phyloP scores from a whole-genome alignment of 2,113 vertebrate species.

The Rhea pennata region DNA sequence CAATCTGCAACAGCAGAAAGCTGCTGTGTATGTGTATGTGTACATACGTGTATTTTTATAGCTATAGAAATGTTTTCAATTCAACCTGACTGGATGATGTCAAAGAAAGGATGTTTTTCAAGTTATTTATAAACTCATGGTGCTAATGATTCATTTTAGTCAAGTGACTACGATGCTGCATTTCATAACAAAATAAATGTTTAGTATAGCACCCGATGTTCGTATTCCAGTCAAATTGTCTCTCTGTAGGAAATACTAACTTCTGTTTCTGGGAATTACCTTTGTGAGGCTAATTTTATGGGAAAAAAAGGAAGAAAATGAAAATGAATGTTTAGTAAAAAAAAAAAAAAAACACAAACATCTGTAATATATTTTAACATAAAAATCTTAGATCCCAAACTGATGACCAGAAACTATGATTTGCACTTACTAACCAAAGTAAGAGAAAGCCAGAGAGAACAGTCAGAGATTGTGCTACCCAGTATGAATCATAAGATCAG shows the following conservation, averaged over 20 bases:
- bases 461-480: neutral
- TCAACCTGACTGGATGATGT: neutral
- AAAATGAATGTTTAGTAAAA: neutral
- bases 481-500: neutral
- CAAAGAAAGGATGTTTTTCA: conserved; percentile 23
- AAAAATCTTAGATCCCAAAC: neutral
- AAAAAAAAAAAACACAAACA: accelerated
- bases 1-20: conserved; percentile 10
- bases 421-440: neutral
- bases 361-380: neutral
- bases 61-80: conserved; percentile 13
- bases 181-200: conserved; percentile 19
- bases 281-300: neutral
- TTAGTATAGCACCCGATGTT: neutral
- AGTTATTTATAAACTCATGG: conserved; percentile 5
- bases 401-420: neutral
- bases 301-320: neutral
- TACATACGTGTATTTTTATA: conserved; percentile 17
- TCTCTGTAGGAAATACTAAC: neutral
- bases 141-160: conserved; percentile 26
- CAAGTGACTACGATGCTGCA: neutral
- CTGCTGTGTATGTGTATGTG: too few relatives aligned
- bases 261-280: neutral
- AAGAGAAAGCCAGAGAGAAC: neutral
- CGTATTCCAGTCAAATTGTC: neutral